Evolutionary conservation across 2,888 invertebrate genomes (phyloP).

Genomic region (Volucella bombylans): DNA sequence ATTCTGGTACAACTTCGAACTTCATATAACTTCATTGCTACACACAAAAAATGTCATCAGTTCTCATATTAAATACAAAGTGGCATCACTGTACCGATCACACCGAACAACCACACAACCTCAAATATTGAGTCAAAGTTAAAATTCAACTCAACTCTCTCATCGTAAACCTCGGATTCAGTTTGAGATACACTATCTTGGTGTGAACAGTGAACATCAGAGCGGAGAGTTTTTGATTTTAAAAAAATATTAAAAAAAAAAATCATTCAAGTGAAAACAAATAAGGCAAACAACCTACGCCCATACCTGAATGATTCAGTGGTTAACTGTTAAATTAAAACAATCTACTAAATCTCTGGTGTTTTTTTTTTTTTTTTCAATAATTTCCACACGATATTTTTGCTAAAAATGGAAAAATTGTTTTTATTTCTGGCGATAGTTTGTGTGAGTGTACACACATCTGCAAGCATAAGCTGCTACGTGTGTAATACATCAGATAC

Average conservation of each 20-base stretch:
- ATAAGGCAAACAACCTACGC: conserved; percentile 13
- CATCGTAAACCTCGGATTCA: conserved; percentile 46
- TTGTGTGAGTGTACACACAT: conserved; percentile 80
- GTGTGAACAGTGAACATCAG: conserved; percentile 59
- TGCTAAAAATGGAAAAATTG: conserved; percentile 44
- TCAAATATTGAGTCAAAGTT: conserved; percentile 49
- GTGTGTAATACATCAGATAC: conserved; percentile 94
- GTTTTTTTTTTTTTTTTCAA: neutral
- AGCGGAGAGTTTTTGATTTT: conserved; percentile 23
- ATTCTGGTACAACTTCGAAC: too few species aligned
- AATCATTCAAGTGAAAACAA: neutral
- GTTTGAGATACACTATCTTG: conserved; percentile 55
- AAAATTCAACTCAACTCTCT: conserved; percentile 50
- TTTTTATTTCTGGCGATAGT: conserved; percentile 42
- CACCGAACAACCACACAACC: conserved; percentile 15
- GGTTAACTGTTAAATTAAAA: neutral
- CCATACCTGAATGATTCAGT: conserved; percentile 5
- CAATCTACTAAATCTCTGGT: neutral
- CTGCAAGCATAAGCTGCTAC: conserved; percentile 90
- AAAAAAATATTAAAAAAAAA: neutral
- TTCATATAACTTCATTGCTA: too few species aligned
- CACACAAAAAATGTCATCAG: too few species aligned
- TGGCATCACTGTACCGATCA: conserved; percentile 55
- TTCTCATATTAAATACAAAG: conserved; percentile 2
- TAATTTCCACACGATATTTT: conserved; percentile 22